Base-by-base conservation (phyloP, 2,113 vertebrate genomes). In the Nymphicus hollandicus region DNA sequence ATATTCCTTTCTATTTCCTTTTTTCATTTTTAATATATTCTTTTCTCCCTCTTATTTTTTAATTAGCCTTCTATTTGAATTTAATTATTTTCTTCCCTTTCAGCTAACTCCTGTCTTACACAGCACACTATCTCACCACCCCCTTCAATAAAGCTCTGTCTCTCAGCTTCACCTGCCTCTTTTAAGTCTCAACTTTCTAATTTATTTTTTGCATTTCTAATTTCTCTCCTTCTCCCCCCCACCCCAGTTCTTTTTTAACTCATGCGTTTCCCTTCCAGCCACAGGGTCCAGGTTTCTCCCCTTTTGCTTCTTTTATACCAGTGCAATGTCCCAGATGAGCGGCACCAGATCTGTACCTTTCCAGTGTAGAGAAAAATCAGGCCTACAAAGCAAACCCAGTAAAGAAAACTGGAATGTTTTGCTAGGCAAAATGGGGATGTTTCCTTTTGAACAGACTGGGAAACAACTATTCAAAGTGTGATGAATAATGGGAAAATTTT, bases 51-150 rank as follows among this genome's bases (percentile, higher is more conserved):
- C 79, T 88, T 93, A 91, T 91, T 82, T 90, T 95, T 96, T 92
- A 95, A 91, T 95, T 97, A 96, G 91, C 58, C 77, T 94, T 84
- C 81, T 94, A 91, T 97, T 91, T 95, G 83, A 93, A 91, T 95
- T 95, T 94, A 95, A 95, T 96, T 91, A 88, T 95, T 97, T 97
- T 96, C 88, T 91, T 79, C 82, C 71, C 79, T 85, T 96, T 95
- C 91, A 94, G 92, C 88, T 83, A 91, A 95, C 80, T 89, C 91
- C 85, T 71, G 82, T 90, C 89, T 94, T 81, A 89, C 33, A 79
- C 41, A 58, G 74, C 86, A 65, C 72, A 95, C 61, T 89, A 95
- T 95, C 95, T 96, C 88, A 96, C 89, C 53, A 76, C 9, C 39
- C 44, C 43, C 79, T 88, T 97, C 91, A 95, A 88, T 94, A 88